Base-by-base conservation (phyloP, 2,113 vertebrate species). In the Holacanthus passer region DNA sequence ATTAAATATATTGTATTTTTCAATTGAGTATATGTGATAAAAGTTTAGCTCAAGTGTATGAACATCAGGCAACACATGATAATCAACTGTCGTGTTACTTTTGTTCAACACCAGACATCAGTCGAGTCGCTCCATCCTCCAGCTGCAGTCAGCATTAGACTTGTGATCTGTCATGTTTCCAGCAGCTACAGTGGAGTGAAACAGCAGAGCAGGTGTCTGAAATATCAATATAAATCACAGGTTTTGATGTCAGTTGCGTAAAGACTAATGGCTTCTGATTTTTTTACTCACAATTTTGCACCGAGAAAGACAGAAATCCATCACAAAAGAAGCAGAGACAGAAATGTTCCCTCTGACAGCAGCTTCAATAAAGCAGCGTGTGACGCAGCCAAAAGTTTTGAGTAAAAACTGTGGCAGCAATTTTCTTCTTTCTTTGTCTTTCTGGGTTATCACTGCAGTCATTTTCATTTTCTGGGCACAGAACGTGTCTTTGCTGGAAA, bases 251-350 rank as follows among this genome's bases (percentile, higher is more conserved):
- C 24, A 39, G 17, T 2, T 29, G 8, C 24, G 48, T 48, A 9
- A 22, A 60, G 8, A 29, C 41, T 17, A 19, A 37, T 12, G 20
- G 27, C 32, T 43, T 67, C 52, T 55, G 2, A 10, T 62, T 31
- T 17, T n/a, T 10, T 17, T n/a, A 2, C 17, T 43, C 32, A 43
- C 35, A 66, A 24, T 32, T 66, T 66, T 47, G 20, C 14, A 41
- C 6, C 20, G 55, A 45, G 20, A 16, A 55, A 43, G 27, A 20
- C 67, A 71, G 47, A 58, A 47, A 80, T 56, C 48, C 48, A 37
- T 27, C 27, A 41, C 27, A 52, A 12, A 24, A 48, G 45, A 73
- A 41, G 31, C 13, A 62, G 22, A 65, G 67, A 48, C 5, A 7
- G 35, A 13, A 12, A 53, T 64, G 22, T n/a, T 12, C 12, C 11